Percentiles rank a stretch among this genome's conserved stretches.
phyloP scores from a whole-genome alignment of 1,140 invertebrate species.

The Cotesia typhae region DNA sequence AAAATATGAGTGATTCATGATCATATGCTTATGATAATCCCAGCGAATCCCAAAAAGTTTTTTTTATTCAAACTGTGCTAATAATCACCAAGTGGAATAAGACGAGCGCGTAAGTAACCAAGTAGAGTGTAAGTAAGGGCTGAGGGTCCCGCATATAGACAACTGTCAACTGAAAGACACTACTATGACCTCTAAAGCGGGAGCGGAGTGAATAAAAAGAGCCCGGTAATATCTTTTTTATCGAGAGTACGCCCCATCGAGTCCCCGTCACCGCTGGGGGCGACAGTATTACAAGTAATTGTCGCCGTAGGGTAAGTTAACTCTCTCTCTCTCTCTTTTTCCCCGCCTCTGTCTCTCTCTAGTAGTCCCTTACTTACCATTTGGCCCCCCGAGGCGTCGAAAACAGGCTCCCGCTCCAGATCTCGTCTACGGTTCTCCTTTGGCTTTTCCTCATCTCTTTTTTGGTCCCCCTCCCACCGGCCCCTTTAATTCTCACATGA shows the following conservation, averaged over 20 bases:
- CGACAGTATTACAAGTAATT: slow-evolving; percentile 59
- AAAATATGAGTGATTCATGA: slow-evolving; percentile 33
- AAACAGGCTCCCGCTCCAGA: slow-evolving; percentile 22
- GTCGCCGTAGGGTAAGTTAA: slow-evolving; percentile 47
- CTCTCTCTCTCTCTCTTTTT: neutral
- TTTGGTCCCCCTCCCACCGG: neutral
- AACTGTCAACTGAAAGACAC: neutral
- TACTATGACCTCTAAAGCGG: neutral
- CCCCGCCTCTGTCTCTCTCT: neutral
- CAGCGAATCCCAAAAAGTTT: neutral
- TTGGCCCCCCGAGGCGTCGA: slow-evolving; percentile 26
- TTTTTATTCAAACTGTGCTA: neutral
- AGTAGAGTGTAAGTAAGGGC: slow-evolving; percentile 5
- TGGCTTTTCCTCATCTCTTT: neutral
- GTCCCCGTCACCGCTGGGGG: slow-evolving; percentile 48
- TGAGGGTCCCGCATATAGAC: neutral
- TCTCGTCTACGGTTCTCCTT: slow-evolving; percentile 23
- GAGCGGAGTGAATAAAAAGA: slow-evolving; percentile 16
- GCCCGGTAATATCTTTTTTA: slow-evolving; percentile 51
- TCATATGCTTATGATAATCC: slow-evolving; percentile 29
- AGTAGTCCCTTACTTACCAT: slow-evolving; percentile 4
- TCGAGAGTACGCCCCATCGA: slow-evolving; percentile 53
- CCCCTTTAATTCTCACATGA: neutral
- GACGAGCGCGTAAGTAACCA: neutral
- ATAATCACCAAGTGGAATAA: slow-evolving; percentile 2